Evolutionary conservation across 37 sponge, comb jelly and placozoan genomes (phyloP).

Genomic region (Cladorhizidae sp.): DNA sequence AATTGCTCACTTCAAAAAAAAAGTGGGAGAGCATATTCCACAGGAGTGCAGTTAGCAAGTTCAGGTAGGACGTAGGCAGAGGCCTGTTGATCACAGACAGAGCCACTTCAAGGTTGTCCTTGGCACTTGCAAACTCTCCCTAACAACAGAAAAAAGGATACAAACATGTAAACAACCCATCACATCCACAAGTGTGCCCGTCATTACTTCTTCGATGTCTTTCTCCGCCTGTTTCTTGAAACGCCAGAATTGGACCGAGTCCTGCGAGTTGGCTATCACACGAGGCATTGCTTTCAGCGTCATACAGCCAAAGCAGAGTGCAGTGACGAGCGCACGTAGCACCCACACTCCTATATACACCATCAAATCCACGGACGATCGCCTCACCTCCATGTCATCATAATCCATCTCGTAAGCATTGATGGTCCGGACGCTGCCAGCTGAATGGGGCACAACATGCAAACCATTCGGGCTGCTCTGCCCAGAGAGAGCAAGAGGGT

Average conservation of each 20-base stretch:
- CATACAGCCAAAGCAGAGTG: slow-evolving; percentile 62
- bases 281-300: slow-evolving; percentile 43
- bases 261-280: slow-evolving; percentile 14
- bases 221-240: slow-evolving; percentile 57
- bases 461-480: background rate
- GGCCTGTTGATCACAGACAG: slow-evolving; percentile 51
- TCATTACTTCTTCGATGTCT: slow-evolving; percentile 50
- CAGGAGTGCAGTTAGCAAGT: slow-evolving; percentile 30
- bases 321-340: slow-evolving; percentile 45
- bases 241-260: slow-evolving; percentile 55
- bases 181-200: background rate
- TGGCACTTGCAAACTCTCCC: slow-evolving; percentile 50
- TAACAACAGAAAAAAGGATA: background rate
- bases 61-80: slow-evolving; percentile 46
- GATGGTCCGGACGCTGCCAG: slow-evolving; percentile 30
- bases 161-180: too few species aligned
- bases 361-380: background rate
- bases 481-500: slow-evolving; percentile 48
- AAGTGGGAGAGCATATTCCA: slow-evolving; percentile 63
- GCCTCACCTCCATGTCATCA: background rate
- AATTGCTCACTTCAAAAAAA: slow-evolving; percentile 37
- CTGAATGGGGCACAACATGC: background rate
- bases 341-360: slow-evolving; percentile 32
- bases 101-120: slow-evolving; percentile 40
- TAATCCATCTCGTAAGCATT: background rate